These are phyloP conservation scores for Zaprionus vittiger DNA, from an alignment of 1,140 invertebrate genomes.

Conservation along the genomic window DNA sequence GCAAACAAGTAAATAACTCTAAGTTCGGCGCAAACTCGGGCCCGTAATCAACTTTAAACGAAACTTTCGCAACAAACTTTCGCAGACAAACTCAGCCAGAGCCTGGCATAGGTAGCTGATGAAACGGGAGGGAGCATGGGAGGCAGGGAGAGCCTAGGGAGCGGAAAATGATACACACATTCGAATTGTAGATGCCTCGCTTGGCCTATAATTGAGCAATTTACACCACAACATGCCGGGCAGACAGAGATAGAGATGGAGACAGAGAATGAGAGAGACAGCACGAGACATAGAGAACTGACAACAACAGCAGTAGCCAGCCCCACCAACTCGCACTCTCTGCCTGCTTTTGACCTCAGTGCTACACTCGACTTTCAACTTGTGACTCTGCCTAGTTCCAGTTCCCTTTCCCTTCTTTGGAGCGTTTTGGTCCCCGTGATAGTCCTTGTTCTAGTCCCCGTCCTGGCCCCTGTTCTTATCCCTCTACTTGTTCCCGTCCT, in stretches of 20 bases:
- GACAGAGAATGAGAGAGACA: neutral
- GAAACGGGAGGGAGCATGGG: neutral
- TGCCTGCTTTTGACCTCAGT: neutral
- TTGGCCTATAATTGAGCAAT: constrained; percentile 79
- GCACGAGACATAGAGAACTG: neutral
- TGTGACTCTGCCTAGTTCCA: constrained; percentile 10
- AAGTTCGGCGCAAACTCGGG: constrained; percentile 49
- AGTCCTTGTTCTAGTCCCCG: too few species aligned
- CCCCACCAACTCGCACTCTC: neutral
- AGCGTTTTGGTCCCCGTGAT: too few species aligned
- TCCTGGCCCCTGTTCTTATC: too few species aligned
- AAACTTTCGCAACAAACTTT: constrained; percentile 60
- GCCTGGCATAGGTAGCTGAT: too few species aligned
- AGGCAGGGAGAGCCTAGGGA: neutral
- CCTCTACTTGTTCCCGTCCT: neutral
- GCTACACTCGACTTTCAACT: constrained; percentile 7
- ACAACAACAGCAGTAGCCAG: neutral
- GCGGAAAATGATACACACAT: constrained; percentile 26
- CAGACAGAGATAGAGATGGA: neutral
- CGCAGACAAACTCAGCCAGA: neutral
- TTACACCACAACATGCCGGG: constrained; percentile 66
- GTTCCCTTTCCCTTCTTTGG: too few species aligned
- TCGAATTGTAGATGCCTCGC: constrained; percentile 33
- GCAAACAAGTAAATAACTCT: constrained; percentile 49
- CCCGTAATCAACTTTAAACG: constrained; percentile 73